Percentiles rank a stretch among this genome's conserved stretches.
Conservation (phyloP, 1,140 invertebrate genomes). For the Zaprionus inermis region DNA sequence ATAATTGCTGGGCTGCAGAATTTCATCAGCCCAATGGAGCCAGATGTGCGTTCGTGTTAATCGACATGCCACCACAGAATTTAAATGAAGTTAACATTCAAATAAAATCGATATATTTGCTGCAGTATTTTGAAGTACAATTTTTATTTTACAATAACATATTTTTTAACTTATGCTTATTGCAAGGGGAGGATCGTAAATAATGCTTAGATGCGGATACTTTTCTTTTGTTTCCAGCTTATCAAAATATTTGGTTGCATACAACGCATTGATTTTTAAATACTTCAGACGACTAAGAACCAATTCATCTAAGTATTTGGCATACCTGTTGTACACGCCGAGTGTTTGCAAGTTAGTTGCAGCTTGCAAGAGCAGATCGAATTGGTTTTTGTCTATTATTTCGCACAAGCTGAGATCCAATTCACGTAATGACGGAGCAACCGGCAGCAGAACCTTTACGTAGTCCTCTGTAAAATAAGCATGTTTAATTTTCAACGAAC, state of each 20-base stretch:
- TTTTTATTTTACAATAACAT: no score
- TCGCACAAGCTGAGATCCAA: slow-evolving; percentile 55
- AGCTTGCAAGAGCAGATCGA: slow-evolving; percentile 39
- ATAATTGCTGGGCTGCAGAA: neutral
- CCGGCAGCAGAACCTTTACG: slow-evolving; percentile 19
- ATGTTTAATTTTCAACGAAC: slow-evolving; percentile 50
- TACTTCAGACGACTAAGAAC: neutral
- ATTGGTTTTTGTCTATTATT: slow-evolving; percentile 37
- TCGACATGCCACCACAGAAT: neutral
- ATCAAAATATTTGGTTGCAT: slow-evolving; percentile 30
- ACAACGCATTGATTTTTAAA: slow-evolving; percentile 29
- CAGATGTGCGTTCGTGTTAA: neutral
- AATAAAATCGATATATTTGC: slow-evolving; percentile 6
- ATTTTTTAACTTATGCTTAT: no score
- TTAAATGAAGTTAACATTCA: neutral
- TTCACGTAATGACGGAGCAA: slow-evolving; percentile 36
- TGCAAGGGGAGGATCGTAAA: no score
- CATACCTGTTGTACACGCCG: slow-evolving; percentile 31
- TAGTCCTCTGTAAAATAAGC: slow-evolving; percentile 36
- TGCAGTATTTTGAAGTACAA: no score
- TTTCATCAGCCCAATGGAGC: neutral
- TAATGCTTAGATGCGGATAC: slow-evolving; percentile 41
- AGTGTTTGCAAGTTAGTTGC: slow-evolving; percentile 44
- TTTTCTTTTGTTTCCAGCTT: no score
- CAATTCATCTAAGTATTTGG: neutral